Evolutionary conservation across 2,888 invertebrate species (phyloP).

Genomic region (Euzetes globulus): DNA sequence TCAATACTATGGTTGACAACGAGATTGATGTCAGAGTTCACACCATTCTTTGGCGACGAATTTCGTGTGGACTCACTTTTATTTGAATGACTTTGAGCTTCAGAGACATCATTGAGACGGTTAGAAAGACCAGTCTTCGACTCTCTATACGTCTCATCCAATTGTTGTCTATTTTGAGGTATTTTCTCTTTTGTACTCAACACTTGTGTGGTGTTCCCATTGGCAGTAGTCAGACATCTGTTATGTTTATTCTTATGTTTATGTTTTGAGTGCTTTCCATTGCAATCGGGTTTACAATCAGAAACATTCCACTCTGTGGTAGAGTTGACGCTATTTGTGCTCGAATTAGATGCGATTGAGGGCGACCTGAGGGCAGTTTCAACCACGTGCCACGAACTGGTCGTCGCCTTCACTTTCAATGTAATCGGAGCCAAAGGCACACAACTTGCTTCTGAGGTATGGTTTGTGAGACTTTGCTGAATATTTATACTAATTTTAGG

Average conservation of each 20-base stretch:
- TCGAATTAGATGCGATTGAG: slow-evolving; percentile 45
- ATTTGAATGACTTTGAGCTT: not conserved
- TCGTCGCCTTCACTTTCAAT: slow-evolving; percentile 40
- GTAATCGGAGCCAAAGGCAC: slow-evolving; percentile 14
- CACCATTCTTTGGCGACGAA: not conserved
- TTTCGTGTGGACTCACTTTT: not conserved
- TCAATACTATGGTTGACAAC: not conserved
- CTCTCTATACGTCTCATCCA: not conserved
- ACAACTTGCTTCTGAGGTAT: not conserved
- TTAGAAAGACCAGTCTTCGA: not conserved
- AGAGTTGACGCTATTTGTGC: slow-evolving; percentile 46
- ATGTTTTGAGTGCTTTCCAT: slow-evolving; percentile 10
- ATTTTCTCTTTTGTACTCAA: slow-evolving; percentile 22
- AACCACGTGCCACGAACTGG: slow-evolving; percentile 46
- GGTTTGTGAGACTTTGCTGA: not conserved
- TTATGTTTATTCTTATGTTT: not conserved
- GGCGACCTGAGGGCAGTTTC: slow-evolving; percentile 45
- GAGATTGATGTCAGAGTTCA: not conserved
- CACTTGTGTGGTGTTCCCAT: not conserved
- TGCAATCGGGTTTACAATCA: not conserved
- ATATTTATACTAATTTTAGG: not conserved
- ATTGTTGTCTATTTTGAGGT: not conserved
- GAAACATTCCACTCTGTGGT: slow-evolving; percentile 45
- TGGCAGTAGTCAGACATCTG: not conserved
- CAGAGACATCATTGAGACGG: not conserved